Evolutionary conservation across 2,888 invertebrate species (phyloP).

Genomic region (Ophion costatus): DNA sequence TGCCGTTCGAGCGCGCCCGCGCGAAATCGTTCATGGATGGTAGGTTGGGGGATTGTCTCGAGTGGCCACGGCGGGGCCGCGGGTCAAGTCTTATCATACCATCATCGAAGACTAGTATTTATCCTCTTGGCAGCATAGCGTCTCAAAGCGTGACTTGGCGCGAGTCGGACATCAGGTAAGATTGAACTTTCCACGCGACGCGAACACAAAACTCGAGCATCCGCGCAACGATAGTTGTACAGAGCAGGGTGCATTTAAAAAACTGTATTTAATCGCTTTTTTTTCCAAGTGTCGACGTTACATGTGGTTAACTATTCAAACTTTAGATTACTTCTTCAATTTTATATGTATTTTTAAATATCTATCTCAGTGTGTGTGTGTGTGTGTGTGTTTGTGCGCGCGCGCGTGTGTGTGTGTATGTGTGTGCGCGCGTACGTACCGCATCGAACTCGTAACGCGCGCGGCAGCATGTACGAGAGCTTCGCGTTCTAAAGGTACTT

Average conservation of each 20-base stretch:
- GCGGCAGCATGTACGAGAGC: constrained; percentile 56
- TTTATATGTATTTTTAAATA: constrained; percentile 33
- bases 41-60: too few relatives aligned
- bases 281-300: constrained; percentile 67
- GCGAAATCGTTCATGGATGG: too few relatives aligned
- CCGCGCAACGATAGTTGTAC: constrained; percentile 39
- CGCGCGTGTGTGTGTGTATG: neutral
- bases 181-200: neutral
- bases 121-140: too few relatives aligned
- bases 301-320: constrained; percentile 68
- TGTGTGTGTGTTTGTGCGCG: neutral
- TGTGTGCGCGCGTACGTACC: neutral
- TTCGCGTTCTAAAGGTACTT: constrained; percentile 67
- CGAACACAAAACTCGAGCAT: neutral
- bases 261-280: constrained; percentile 68
- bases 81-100: too few relatives aligned
- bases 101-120: too few relatives aligned
- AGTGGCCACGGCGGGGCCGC: too few relatives aligned
- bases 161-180: too few relatives aligned
- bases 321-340: constrained; percentile 63
- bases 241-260: constrained; percentile 63
- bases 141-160: too few relatives aligned
- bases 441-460: constrained; percentile 52
- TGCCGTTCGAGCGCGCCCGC: too few relatives aligned
- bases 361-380: neutral